Evolutionary conservation across 2,113 vertebrate genomes (phyloP), one percentile per base, ranked within the genome.

Genomic region (Psittacus erithacus): DNA sequence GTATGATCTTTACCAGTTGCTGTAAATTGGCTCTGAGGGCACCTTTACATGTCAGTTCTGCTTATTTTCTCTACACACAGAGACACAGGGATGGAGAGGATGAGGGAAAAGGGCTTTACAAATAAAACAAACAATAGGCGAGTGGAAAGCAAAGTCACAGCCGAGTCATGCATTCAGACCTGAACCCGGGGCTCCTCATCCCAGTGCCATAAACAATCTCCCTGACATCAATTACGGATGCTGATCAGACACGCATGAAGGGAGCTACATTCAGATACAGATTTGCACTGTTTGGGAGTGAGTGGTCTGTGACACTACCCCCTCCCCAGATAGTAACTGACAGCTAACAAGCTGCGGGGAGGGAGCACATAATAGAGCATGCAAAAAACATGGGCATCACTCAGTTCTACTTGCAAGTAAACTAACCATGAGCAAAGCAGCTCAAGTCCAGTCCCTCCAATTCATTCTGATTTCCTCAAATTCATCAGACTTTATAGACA

Each of bases 1-100:
- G 64, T 27, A 35, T 77, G 90, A 95, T 96, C 84, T 96, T 97
- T 95, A 94, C 93, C 82, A 87, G 82, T 92, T 89, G 60, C 93
- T 93, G 93, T 82, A 97, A 97, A 97, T 91, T 95, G 95, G 81
- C 96, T 97, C 90, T 62, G 89, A 96, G 85, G 95, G 90, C 88
- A 96, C 85, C 79, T 97, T 96, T 97, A 88, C 46, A 46, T 93
- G 96, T 96, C 95, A 95, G 76, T 88, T 96, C 88, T 96, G 69
- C 92, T 86, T 93, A 81, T 94, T 95, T 93, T 81, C 93, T 86
- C 79, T 90, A 87, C 59, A 76, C 88, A 88, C 82, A 88, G 77
- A 90, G 64, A 89, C 82, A 94, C 57, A 13, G 41, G 35, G 86
- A 95, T 87, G 78, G 68, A 86, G 74, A 92, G 75, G 55, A 87